Percentiles rank a stretch among this genome's conserved stretches.
phyloP scores from a whole-genome alignment of 2,888 invertebrate species.

The Neocrepidodera transversa region DNA sequence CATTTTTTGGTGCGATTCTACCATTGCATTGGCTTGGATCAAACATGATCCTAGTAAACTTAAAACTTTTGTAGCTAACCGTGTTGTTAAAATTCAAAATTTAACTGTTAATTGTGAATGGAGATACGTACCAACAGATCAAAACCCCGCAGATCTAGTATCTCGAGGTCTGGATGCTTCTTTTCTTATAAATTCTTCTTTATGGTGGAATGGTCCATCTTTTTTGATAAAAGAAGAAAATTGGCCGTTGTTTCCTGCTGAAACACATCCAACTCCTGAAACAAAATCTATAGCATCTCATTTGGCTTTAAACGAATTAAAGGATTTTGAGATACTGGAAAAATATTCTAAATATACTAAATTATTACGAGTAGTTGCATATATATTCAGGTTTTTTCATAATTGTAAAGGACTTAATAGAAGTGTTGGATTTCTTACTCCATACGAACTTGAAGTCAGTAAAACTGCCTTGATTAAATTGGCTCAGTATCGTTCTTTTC shows the following conservation, averaged over 20 bases:
- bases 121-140: constrained; percentile 26
- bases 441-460: background rate
- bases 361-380: constrained; percentile 5
- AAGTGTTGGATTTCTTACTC: background rate
- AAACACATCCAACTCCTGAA: constrained; percentile 3
- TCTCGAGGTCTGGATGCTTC: constrained; percentile 25
- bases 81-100: constrained; percentile 28
- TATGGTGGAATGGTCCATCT: constrained; percentile 10
- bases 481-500: constrained; percentile 1
- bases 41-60: background rate
- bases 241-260: constrained; percentile 1
- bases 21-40: constrained; percentile 16
- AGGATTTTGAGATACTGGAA: constrained; percentile 2
- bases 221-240: constrained; percentile 5
- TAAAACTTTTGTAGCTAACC: constrained; percentile 27
- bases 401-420: background rate
- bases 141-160: constrained; percentile 37
- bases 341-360: constrained; percentile 7
- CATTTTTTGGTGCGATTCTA: constrained; percentile 15
- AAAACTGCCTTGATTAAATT: constrained; percentile 1
- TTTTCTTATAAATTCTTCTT: background rate
- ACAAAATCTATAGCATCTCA: background rate
- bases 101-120: constrained; percentile 21
- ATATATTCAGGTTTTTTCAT: background rate
- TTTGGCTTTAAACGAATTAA: background rate